A percentile compares a stretch with the other conserved stretches of the same genome.
Conservation (phyloP, 2,888 invertebrate species). For the Cephus pulcher region DNA sequence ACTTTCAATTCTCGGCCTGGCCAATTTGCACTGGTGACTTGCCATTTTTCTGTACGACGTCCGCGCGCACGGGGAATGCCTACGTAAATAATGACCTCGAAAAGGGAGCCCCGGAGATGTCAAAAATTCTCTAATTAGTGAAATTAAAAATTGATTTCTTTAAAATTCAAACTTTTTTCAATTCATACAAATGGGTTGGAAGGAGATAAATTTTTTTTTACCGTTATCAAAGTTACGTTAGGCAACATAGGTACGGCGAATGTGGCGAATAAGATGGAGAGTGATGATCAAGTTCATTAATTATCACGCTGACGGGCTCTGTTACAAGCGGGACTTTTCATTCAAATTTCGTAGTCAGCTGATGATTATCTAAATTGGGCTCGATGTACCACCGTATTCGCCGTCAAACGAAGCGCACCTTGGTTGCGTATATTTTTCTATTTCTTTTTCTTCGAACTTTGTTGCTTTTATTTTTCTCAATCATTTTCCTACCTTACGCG, state of each 20-base stretch:
- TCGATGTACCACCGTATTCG: not conserved
- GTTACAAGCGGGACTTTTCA: slow-evolving; percentile 39
- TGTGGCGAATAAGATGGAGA: slow-evolving; percentile 21
- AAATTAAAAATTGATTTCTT: not conserved
- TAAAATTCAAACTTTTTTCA: not conserved
- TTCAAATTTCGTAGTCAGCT: slow-evolving; percentile 45
- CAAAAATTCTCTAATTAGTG: not conserved
- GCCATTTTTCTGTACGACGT: slow-evolving; percentile 28
- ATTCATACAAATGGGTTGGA: not conserved
- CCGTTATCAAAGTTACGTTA: slow-evolving; percentile 43
- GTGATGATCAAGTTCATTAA: slow-evolving; percentile 46
- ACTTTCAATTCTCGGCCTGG: slow-evolving; percentile 21
- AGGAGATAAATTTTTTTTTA: slow-evolving; percentile 32
- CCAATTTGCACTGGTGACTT: slow-evolving; percentile 59
- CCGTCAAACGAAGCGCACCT: not conserved
- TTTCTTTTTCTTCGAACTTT: not conserved
- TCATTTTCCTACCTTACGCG: not conserved
- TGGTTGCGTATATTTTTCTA: not conserved
- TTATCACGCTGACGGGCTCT: slow-evolving; percentile 49
- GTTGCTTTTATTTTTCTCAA: not conserved
- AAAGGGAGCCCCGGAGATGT: not conserved
- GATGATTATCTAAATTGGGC: slow-evolving; percentile 54
- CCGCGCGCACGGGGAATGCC: not conserved
- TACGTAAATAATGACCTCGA: not conserved
- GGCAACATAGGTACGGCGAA: slow-evolving; percentile 42